Evolutionary conservation across 2,797 vertebrate species (phyloP).

Genomic region (Novumbra hubbsi): DNA sequence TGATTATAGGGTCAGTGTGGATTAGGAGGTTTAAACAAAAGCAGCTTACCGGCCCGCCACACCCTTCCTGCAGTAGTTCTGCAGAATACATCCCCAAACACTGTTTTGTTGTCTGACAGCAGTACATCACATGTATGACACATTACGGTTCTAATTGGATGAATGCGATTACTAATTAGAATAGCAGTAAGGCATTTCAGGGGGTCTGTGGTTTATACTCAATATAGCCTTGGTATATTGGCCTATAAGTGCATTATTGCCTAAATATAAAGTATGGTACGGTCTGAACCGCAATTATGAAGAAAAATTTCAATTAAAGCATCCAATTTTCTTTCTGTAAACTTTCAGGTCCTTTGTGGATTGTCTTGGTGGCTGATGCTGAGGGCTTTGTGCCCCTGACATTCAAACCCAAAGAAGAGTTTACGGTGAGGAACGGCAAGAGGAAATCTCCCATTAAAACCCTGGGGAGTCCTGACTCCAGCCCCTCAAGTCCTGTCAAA

Average conservation of each 20-base stretch:
- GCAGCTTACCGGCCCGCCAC: slow-evolving; percentile 59
- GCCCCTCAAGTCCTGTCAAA: slow-evolving; percentile 56
- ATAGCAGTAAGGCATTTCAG: too few relatives aligned
- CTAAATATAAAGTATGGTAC: too few relatives aligned
- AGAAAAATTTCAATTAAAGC: not conserved
- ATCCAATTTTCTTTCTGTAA: not conserved
- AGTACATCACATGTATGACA: too few relatives aligned
- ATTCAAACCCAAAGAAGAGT: slow-evolving; percentile 81
- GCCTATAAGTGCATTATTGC: too few relatives aligned
- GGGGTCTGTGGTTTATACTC: too few relatives aligned
- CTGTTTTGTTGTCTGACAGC: not conserved
- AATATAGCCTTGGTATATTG: too few relatives aligned
- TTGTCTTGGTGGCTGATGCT: slow-evolving; percentile 83
- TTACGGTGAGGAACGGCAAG: slow-evolving; percentile 83
- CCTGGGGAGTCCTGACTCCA: slow-evolving; percentile 48
- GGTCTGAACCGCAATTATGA: too few relatives aligned
- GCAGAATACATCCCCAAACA: slow-evolving; percentile 4
- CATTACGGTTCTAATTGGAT: too few relatives aligned
- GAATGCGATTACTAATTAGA: too few relatives aligned
- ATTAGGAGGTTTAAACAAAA: slow-evolving; percentile 68
- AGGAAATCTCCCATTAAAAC: slow-evolving; percentile 56
- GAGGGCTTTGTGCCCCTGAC: slow-evolving; percentile 89
- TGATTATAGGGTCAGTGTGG: slow-evolving; percentile 66
- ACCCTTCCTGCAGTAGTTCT: slow-evolving; percentile 30
- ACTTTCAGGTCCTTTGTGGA: slow-evolving; percentile 83